These are phyloP conservation scores for Macropis europaea DNA, from an alignment of 2,888 invertebrate species.

Conservation along the genomic window DNA sequence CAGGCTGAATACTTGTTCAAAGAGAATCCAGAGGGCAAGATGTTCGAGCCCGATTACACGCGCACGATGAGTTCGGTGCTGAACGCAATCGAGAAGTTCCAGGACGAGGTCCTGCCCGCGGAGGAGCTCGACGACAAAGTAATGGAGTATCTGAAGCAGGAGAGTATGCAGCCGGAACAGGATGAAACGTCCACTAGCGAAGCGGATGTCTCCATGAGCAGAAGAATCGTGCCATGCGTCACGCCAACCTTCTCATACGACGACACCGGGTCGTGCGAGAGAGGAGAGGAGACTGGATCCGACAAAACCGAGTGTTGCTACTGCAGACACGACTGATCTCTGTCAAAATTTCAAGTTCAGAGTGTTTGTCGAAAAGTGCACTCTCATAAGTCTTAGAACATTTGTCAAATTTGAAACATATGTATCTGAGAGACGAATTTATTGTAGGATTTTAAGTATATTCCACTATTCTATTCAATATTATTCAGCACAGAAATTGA, in stretches of 20 bases:
- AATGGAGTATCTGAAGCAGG: conserved; percentile 34
- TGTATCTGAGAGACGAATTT: too few species aligned
- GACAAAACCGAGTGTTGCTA: not conserved
- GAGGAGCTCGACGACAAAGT: conserved; percentile 44
- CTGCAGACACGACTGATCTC: not conserved
- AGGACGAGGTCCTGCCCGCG: conserved; percentile 71
- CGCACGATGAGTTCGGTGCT: conserved; percentile 82
- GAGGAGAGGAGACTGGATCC: not conserved
- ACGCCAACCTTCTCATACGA: conserved; percentile 15
- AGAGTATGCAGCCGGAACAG: not conserved
- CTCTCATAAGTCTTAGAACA: too few species aligned
- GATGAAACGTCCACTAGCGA: not conserved
- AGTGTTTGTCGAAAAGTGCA: too few species aligned
- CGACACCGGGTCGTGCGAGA: not conserved
- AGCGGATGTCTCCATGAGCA: conserved; percentile 1
- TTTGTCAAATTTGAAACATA: too few species aligned
- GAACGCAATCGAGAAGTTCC: conserved; percentile 81
- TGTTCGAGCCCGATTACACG: conserved; percentile 85
- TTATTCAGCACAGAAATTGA: too few species aligned
- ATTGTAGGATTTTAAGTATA: too few species aligned
- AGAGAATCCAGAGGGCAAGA: conserved; percentile 86
- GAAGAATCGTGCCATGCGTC: not conserved
- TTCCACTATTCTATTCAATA: too few species aligned
- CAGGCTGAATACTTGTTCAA: conserved; percentile 86
- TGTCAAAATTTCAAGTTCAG: too few species aligned